Base-by-base conservation (phyloP, 1,140 invertebrate genomes). In the Drosophila biarmipes region DNA sequence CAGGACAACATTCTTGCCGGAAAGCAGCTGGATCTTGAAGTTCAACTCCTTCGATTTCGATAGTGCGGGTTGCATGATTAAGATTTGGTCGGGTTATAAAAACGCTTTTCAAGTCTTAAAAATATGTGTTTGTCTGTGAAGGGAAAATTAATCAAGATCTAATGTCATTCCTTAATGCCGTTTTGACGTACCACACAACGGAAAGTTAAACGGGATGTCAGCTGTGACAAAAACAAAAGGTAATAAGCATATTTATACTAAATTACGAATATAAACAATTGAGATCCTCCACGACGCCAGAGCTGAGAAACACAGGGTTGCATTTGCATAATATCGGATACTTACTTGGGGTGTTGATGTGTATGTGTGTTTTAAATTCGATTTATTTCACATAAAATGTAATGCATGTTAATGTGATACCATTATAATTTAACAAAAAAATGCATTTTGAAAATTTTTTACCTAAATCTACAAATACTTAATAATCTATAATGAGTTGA, bases 1-100 rank as follows among this genome's bases (percentile, higher is more conserved):
- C 42, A 91, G 11, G 11, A 91, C 68, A 3, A 91, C 82, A 57
- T 73, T 89, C n/a, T 91, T 76, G 6, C 73, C 86, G 0, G 90
- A 85, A 27, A 91, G 49, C 34, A 91, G 35, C 46, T 90, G 55
- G 29, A 90, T 84, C 15, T 64, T 49, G 40, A 89, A 89, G 6
- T 31, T 37, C 7, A 77, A 17, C 4, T 24, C 34, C 4, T 10
- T 31, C 29, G 7, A 7, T 29, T 43, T 21, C 54, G 14, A 14
- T 15, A 15, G 17, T 61, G 24, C 7, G 6, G 29, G 29, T 7
- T 53, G 43, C 82, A 78, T 81, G 15, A 12, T 7, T 2, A 6
- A 14, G 58, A 46, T 38, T 68, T 6, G 14, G 35, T 38, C 62
- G 4, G 14, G 35, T 45, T 8, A 6, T 11, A 17, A 37, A 62